Evolutionary conservation across 2,888 invertebrate species (phyloP).

Genomic region (Melangyna quadrimaculata): DNA sequence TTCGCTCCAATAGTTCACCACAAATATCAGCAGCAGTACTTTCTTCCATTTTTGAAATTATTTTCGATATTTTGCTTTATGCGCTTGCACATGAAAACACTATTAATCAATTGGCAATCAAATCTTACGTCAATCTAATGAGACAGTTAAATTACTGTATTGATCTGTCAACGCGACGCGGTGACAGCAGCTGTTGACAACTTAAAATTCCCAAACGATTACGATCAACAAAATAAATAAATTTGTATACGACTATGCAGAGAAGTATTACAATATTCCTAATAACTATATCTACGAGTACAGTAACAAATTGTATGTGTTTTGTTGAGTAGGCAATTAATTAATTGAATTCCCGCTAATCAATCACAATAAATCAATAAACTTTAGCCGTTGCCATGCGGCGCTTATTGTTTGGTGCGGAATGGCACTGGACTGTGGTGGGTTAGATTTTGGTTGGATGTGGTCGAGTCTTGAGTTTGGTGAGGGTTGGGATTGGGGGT

Average conservation of each 20-base stretch:
- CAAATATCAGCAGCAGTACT: not conserved
- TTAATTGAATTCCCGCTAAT: constrained; percentile 51
- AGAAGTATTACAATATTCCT: no score
- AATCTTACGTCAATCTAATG: constrained; percentile 25
- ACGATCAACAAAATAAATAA: not conserved
- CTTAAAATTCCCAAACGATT: constrained; percentile 30
- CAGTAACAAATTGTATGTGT: not conserved
- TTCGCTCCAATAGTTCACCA: constrained; percentile 8
- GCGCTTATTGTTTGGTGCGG: not conserved
- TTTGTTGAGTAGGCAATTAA: constrained; percentile 28
- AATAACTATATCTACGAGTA: no score
- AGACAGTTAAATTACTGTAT: constrained; percentile 26
- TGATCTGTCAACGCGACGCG: constrained; percentile 5
- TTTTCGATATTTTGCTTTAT: not conserved
- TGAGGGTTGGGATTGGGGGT: no score
- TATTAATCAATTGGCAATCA: not conserved
- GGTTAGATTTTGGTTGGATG: not conserved
- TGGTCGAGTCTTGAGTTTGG: not conserved
- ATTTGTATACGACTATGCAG: no score
- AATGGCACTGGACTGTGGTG: not conserved
- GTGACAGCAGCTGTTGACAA: constrained; percentile 19
- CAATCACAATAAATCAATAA: constrained; percentile 60
- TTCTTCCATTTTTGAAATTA: not conserved
- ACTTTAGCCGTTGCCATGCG: not conserved
- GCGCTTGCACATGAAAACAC: not conserved